A percentile compares a stretch with the other conserved stretches of the same genome.
Conservation (phyloP, 2,797 vertebrate genomes). For the Pantherophis alleghaniensis region DNA sequence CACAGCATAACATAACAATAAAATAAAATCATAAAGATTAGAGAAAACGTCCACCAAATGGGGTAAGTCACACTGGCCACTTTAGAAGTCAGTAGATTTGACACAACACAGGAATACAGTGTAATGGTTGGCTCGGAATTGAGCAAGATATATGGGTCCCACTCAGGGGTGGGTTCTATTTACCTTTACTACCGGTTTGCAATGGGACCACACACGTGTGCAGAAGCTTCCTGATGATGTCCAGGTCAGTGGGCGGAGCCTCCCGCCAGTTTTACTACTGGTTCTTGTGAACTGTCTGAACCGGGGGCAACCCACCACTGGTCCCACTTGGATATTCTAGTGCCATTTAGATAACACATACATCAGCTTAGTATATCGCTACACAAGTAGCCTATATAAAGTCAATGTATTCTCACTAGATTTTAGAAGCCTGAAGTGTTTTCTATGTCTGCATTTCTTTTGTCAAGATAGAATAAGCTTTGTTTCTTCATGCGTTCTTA, state of each 20-base stretch:
- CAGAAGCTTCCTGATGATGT: no score
- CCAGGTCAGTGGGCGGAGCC: no score
- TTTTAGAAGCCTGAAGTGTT: constrained; percentile 8
- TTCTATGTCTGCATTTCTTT: background rate
- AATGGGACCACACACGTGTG: no score
- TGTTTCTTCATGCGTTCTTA: constrained; percentile 20
- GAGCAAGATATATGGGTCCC: no score
- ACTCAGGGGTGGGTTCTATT: no score
- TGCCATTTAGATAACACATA: background rate
- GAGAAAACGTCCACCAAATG: background rate
- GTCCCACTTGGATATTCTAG: background rate
- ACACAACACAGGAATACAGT: background rate
- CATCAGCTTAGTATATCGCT: background rate
- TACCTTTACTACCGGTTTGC: no score
- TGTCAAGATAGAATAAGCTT: background rate
- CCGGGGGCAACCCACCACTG: no score
- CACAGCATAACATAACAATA: no score
- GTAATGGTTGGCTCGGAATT: background rate
- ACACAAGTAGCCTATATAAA: background rate
- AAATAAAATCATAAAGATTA: background rate
- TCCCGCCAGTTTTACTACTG: no score
- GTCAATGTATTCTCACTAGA: background rate
- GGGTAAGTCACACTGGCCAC: background rate
- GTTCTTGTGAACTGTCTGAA: no score
- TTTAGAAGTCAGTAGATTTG: background rate